A percentile compares a stretch with the other conserved stretches of the same genome.
Conservation (phyloP, 2,797 vertebrate genomes). For the Luscinia megarhynchos region DNA sequence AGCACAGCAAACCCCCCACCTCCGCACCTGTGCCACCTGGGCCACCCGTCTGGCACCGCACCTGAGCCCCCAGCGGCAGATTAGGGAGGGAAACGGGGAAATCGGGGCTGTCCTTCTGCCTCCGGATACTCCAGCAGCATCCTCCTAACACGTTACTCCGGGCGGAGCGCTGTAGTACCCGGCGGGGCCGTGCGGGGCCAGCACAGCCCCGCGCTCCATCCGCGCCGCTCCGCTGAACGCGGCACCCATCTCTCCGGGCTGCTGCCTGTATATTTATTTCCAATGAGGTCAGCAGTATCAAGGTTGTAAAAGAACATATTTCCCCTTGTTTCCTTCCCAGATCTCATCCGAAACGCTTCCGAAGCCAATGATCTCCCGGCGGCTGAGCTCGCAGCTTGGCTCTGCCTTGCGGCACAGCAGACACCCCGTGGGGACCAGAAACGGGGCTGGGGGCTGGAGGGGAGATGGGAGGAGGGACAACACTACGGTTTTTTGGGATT, state of each 20-base stretch:
- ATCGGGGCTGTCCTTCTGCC: accelerated
- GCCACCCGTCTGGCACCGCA: accelerated
- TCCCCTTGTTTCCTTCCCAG: constrained; percentile 72
- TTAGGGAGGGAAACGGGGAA: accelerated
- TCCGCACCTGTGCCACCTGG: background rate
- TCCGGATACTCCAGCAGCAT: accelerated
- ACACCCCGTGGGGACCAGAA: background rate
- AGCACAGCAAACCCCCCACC: background rate
- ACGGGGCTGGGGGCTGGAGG: accelerated
- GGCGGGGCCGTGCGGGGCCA: constrained; percentile 38
- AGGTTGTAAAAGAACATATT: constrained; percentile 81
- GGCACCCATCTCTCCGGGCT: background rate
- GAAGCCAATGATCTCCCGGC: constrained; percentile 69
- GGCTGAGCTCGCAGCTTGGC: background rate
- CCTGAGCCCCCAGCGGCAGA: accelerated
- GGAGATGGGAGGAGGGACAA: background rate
- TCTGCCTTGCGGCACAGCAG: background rate
- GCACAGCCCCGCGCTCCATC: background rate
- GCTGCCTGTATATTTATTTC: constrained; percentile 65
- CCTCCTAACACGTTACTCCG: accelerated
- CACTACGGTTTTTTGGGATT: too few species aligned
- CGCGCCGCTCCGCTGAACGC: background rate
- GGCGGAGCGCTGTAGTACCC: background rate
- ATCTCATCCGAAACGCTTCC: constrained; percentile 47
- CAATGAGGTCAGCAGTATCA: constrained; percentile 76